Evolutionary conservation across 2,113 vertebrate species (phyloP).

Genomic region (Grus americana): DNA sequence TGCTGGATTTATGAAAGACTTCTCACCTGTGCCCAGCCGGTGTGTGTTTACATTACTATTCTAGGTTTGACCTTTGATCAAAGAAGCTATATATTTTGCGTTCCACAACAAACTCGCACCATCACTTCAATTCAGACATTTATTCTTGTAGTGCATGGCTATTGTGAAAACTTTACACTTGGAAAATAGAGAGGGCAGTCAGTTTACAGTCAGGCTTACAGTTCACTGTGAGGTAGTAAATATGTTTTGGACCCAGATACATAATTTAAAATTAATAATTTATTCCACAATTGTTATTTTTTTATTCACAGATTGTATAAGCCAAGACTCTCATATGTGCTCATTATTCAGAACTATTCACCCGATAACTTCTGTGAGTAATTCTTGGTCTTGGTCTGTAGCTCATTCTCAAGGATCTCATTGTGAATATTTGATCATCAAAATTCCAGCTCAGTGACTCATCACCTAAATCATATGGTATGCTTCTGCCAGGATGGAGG

Average conservation of each 20-base stretch:
- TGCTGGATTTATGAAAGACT: constrained; percentile 35
- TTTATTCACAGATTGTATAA: not conserved
- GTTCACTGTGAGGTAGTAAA: not conserved
- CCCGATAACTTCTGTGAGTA: constrained; percentile 29
- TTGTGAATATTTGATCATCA: constrained; percentile 43
- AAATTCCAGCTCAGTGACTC: constrained; percentile 58
- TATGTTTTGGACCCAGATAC: not conserved
- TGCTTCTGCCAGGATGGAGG: constrained; percentile 28
- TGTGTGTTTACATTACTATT: not conserved
- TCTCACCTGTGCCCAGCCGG: not conserved
- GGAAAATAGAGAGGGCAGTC: constrained; percentile 13
- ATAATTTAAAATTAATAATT: not conserved
- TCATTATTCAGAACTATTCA: constrained; percentile 42
- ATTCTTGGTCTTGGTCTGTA: constrained; percentile 53
- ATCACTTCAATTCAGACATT: not conserved
- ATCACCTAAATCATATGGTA: constrained; percentile 55
- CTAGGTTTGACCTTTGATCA: constrained; percentile 23
- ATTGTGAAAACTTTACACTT: not conserved
- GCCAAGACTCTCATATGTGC: not conserved
- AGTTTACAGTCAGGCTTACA: not conserved
- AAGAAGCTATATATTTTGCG: constrained; percentile 28
- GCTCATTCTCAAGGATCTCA: constrained; percentile 55
- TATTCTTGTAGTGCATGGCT: not conserved
- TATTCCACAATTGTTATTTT: not conserved
- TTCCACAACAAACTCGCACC: not conserved